Percentiles rank a stretch among this genome's conserved stretches.
phyloP scores from a whole-genome alignment of 2,797 vertebrate genomes.

The Cyprinodon diabolis region DNA sequence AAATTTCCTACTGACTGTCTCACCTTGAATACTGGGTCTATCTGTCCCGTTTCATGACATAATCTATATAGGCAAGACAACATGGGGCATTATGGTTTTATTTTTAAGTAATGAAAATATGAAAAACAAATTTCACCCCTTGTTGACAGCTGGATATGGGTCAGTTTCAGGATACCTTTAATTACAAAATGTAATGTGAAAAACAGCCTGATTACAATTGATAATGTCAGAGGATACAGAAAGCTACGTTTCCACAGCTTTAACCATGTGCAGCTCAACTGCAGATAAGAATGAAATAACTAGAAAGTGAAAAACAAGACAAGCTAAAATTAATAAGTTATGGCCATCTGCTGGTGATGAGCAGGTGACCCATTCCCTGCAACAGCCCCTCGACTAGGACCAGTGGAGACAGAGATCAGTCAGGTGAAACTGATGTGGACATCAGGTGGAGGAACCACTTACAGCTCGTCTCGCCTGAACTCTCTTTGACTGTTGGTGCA shows the following conservation, averaged over 20 bases:
- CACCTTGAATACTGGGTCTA: too few relatives aligned
- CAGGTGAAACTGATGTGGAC: slow-evolving; percentile 80
- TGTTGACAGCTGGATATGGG: neutral
- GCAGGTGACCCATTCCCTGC: slow-evolving; percentile 52
- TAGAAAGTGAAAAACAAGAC: slow-evolving; percentile 39
- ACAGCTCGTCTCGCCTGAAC: slow-evolving; percentile 77
- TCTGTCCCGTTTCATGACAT: too few relatives aligned
- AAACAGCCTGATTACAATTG: neutral
- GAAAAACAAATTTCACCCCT: neutral
- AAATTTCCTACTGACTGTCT: too few relatives aligned
- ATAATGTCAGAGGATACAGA: slow-evolving; percentile 9
- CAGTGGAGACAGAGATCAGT: slow-evolving; percentile 74
- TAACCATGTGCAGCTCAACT: slow-evolving; percentile 14
- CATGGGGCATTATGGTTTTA: neutral
- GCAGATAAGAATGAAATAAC: slow-evolving; percentile 39
- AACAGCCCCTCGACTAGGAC: slow-evolving; percentile 63
- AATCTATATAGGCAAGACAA: slow-evolving; percentile 19
- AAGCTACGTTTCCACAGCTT: slow-evolving; percentile 25
- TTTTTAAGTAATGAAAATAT: slow-evolving; percentile 9
- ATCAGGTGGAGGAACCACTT: slow-evolving; percentile 83
- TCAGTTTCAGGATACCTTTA: neutral
- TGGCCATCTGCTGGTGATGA: slow-evolving; percentile 57
- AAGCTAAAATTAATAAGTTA: slow-evolving; percentile 40
- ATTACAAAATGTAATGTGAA: neutral
- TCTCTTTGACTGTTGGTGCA: slow-evolving; percentile 76